Evolutionary conservation across 2,888 invertebrate genomes (phyloP), one percentile per base, ranked within the genome.

Genomic region (Spilosoma lubricipeda): DNA sequence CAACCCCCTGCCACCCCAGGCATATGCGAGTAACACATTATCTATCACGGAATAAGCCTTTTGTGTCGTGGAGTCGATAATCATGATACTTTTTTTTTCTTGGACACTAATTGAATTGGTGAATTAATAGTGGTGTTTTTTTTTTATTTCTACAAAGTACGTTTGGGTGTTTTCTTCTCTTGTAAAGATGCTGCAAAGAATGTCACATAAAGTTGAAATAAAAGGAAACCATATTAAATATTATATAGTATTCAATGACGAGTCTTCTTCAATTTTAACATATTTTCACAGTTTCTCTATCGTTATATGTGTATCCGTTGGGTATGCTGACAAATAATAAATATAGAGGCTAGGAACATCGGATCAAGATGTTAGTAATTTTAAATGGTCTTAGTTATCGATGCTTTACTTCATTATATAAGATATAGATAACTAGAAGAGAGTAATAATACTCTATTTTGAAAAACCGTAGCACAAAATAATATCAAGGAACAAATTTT

Each of bases 21-120:
- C 92, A 92, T 92, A 92, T 92, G 93, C 90, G 92, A 93, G 94
- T 92, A 92, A 92, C 93, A 93, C 91, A 92, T 95, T 95, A 95
- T 94, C 94, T 94, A 94, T 94, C 94, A 92, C 88, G 87, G 87
- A 90, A 90, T 89, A 91, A 87, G 86, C 85, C 80, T 63, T 79
- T 76, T 74, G 78, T 72, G 75, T 77, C 15, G 73, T 92, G 81
- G 94, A 94, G 93, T 81, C 73, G 90, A 56, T 74, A 33, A 71
- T 27, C 39, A 30, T 30, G 3, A 36, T 36, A 36, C 52, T 36
- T 52, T 33, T 30, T n/a, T 33, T 70, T 39, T 59, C 39, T 11
- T 39, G 7, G 15, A 36, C 15, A 5, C 13, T n/a, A 48, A 48
- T 33, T 63, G 27, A 18, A 27, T 27, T 33, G 11, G 3, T 45